Conservation (phyloP, 2,113 vertebrate genomes). For the Menura novaehollandiae region DNA sequence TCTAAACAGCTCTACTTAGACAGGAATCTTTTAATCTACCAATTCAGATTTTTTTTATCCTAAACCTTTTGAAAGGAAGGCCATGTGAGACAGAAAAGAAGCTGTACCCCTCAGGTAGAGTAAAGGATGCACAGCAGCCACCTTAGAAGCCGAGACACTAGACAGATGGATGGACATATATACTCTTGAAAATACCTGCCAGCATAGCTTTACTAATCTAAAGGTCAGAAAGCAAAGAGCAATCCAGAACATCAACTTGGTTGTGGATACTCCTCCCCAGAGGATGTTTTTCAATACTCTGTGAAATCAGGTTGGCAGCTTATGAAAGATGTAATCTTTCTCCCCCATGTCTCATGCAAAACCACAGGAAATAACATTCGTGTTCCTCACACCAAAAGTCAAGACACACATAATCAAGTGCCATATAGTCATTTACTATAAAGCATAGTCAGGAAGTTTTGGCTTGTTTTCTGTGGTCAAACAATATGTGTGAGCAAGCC, state of each 20-base stretch:
- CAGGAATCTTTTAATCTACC: background rate
- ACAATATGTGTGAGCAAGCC: background rate
- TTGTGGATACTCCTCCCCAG: conserved; percentile 54
- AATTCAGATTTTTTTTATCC: background rate
- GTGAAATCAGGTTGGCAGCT: conserved; percentile 69
- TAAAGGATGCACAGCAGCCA: background rate
- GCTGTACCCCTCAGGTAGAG: background rate
- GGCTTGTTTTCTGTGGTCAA: background rate
- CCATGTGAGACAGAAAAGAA: background rate
- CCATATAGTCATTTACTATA: background rate
- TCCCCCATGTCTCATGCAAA: conserved; percentile 18
- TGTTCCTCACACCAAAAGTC: conserved; percentile 3
- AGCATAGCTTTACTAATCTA: conserved; percentile 18
- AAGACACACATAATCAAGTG: background rate
- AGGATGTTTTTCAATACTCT: conserved; percentile 56
- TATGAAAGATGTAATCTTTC: conserved; percentile 49
- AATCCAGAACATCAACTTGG: conserved; percentile 62
- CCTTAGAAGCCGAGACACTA: background rate
- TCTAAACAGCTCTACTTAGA: background rate
- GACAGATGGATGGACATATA: background rate
- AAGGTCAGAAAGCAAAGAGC: conserved; percentile 65
- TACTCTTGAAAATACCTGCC: background rate
- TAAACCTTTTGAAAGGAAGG: background rate
- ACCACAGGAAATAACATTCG: conserved; percentile 11
- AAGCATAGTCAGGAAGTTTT: background rate